phyloP scores from a whole-genome alignment of 2,888 invertebrate genomes.

The Mechanitis mazaeus region DNA sequence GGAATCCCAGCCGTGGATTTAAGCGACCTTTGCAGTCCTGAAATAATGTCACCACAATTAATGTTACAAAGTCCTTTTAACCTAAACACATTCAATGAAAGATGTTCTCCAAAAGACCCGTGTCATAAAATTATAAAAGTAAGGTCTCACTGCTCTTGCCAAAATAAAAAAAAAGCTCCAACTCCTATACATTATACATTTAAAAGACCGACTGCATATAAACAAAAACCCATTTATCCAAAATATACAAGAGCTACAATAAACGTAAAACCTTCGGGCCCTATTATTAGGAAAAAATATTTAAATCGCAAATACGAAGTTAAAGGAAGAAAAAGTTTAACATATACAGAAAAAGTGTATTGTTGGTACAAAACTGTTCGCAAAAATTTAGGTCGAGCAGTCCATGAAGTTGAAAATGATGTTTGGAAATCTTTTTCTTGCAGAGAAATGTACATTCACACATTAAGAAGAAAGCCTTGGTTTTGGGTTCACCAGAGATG shows the following conservation, averaged over 20 bases:
- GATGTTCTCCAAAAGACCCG: neutral
- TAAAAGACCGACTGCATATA: neutral
- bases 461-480: constrained; percentile 30
- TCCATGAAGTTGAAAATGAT: constrained; percentile 21
- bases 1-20: too few species aligned
- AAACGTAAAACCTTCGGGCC: neutral
- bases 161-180: neutral
- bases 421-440: constrained; percentile 24
- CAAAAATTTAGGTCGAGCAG: constrained; percentile 16
- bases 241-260: neutral
- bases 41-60: too few species aligned
- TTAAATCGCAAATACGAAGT: neutral
- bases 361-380: constrained; percentile 7
- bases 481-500: constrained; percentile 31
- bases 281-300: neutral
- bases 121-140: neutral
- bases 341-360: constrained; percentile 7
- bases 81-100: too few species aligned
- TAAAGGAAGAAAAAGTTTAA: constrained; percentile 6
- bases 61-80: too few species aligned
- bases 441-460: constrained; percentile 27
- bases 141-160: neutral
- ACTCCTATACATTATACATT: neutral
- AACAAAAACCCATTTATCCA: neutral
- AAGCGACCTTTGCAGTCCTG: too few species aligned